phyloP scores from a whole-genome alignment of 2,888 invertebrate species.

The Scaptomyza polygonia region DNA sequence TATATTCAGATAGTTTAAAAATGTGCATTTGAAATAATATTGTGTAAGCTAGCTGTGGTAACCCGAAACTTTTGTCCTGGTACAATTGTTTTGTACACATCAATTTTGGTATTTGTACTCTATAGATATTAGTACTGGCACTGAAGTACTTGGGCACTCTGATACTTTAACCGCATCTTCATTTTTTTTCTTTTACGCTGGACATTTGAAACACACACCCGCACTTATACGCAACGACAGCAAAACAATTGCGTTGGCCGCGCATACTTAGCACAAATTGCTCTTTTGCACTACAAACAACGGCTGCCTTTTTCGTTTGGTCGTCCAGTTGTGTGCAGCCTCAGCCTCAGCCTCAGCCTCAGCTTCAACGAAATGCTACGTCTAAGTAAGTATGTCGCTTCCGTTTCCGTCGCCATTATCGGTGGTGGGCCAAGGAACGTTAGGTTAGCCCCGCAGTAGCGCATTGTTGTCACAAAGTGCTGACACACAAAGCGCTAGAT shows the following conservation, averaged over 20 bases:
- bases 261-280: slow-evolving; percentile 67
- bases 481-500: slow-evolving; percentile 57
- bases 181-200: no score
- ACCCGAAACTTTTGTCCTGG: neutral
- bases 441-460: slow-evolving; percentile 40
- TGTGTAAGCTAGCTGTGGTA: neutral
- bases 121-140: slow-evolving; percentile 3
- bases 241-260: slow-evolving; percentile 58
- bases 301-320: neutral
- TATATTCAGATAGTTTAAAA: no score
- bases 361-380: slow-evolving; percentile 39
- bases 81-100: neutral
- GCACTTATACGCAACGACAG: neutral
- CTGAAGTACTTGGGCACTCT: slow-evolving; percentile 9
- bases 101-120: neutral
- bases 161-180: neutral
- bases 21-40: neutral
- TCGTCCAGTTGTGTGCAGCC: slow-evolving; percentile 14
- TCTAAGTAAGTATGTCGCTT: slow-evolving; percentile 77
- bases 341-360: slow-evolving; percentile 6
- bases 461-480: slow-evolving; percentile 61
- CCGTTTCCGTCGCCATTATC: slow-evolving; percentile 74
- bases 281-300: slow-evolving; percentile 52
- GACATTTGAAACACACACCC: slow-evolving; percentile 8
- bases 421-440: slow-evolving; percentile 23